Percentiles rank a stretch among this genome's conserved stretches.
phyloP scores from a whole-genome alignment of 1,140 invertebrate genomes.

The Apocrypta bakeri region DNA sequence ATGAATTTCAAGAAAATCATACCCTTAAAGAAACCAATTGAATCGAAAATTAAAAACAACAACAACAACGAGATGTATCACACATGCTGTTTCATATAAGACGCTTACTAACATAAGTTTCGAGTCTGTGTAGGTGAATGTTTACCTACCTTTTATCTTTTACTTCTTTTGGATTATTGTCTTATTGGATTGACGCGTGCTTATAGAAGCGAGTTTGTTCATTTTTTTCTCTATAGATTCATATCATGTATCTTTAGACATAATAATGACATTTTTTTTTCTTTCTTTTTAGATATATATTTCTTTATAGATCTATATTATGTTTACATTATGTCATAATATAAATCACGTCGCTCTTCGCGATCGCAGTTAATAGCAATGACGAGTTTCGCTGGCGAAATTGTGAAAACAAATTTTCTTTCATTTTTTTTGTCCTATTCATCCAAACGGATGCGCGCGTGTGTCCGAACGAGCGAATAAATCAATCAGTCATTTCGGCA shows the following conservation, averaged over 20 bases:
- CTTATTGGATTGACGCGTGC: conserved; percentile 25
- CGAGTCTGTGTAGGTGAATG: conserved; percentile 38
- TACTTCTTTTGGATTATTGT: neutral
- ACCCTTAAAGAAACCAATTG: conserved; percentile 14
- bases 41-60: too few species aligned
- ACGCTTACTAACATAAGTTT: conserved; percentile 33
- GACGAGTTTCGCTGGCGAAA: neutral
- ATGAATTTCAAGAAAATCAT: neutral
- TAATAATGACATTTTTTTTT: neutral
- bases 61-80: neutral
- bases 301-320: neutral
- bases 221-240: conserved; percentile 6
- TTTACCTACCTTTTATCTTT: conserved; percentile 21
- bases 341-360: neutral
- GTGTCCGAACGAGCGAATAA: neutral
- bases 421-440: neutral
- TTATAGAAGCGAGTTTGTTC: conserved; percentile 19
- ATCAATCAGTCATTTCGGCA: conserved; percentile 23
- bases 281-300: neutral
- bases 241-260: neutral
- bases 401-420: neutral
- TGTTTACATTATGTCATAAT: neutral
- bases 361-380: neutral
- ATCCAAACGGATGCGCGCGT: neutral
- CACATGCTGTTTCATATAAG: conserved; percentile 32